These are phyloP conservation scores for Pseudorectes ferrugineus DNA, from an alignment of 2,113 vertebrate genomes.

Conservation along the genomic window DNA sequence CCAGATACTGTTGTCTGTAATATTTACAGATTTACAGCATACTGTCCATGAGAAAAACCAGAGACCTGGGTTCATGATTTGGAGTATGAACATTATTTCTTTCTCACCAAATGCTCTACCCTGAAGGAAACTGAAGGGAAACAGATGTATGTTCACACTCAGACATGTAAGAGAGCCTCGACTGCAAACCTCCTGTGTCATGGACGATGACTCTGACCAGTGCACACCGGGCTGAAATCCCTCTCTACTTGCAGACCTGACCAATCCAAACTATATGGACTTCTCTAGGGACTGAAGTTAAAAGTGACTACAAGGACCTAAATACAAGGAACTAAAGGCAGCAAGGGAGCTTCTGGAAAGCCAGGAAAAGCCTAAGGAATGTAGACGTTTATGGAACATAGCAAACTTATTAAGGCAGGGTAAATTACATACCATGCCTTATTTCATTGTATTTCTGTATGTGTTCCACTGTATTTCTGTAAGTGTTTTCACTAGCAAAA, in stretches of 20 bases:
- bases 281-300: neutral
- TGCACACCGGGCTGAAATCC: neutral
- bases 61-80: neutral
- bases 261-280: neutral
- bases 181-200: neutral
- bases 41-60: neutral
- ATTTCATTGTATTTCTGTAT: neutral
- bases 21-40: neutral
- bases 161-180: accelerated
- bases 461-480: neutral
- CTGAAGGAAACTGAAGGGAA: neutral
- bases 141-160: neutral
- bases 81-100: neutral
- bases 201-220: neutral
- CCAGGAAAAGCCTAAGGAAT: neutral
- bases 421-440: neutral
- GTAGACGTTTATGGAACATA: neutral
- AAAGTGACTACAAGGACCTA: neutral
- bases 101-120: neutral
- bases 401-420: neutral
- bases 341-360: neutral
- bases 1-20: neutral
- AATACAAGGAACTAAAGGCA: neutral
- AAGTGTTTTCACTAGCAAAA: neutral
- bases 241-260: neutral